phyloP scores from a whole-genome alignment of 92 coral and sea anemone species.

The Nematostella vectensis region DNA sequence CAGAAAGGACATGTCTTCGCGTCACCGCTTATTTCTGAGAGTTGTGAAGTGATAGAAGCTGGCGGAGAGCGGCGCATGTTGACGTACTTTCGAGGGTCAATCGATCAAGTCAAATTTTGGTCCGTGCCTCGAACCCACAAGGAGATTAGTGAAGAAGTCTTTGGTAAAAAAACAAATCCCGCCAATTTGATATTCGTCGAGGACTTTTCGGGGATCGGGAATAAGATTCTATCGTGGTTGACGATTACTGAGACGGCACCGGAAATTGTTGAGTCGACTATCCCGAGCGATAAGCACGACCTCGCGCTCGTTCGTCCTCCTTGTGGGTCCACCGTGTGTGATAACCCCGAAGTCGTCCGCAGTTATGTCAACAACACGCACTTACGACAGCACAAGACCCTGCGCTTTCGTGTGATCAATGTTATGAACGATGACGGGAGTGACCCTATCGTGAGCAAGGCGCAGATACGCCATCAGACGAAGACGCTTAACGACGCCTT shows the following conservation, averaged over 20 bases:
- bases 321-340: slow-evolving; percentile 90
- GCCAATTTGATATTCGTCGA: slow-evolving; percentile 39
- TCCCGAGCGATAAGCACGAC: slow-evolving; percentile 89
- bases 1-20: slow-evolving; percentile 90
- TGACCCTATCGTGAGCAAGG: slow-evolving; percentile 63
- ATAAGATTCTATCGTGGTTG: slow-evolving; percentile 41
- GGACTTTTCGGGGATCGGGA: slow-evolving; percentile 38
- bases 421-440: slow-evolving; percentile 77
- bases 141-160: slow-evolving; percentile 55
- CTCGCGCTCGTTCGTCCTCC: slow-evolving; percentile 81
- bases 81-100: slow-evolving; percentile 65
- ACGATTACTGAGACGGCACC: slow-evolving; percentile 43
- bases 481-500: slow-evolving; percentile 44
- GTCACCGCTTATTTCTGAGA: slow-evolving; percentile 43
- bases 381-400: slow-evolving; percentile 45
- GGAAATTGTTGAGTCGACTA: slow-evolving; percentile 65
- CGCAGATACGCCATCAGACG: slow-evolving; percentile 53
- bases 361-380: slow-evolving; percentile 73
- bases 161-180: slow-evolving; percentile 17
- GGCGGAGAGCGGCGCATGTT: slow-evolving; percentile 71
- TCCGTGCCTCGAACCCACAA: slow-evolving; percentile 74
- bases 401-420: slow-evolving; percentile 71
- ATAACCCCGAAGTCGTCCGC: slow-evolving; percentile 85
- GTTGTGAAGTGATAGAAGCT: slow-evolving; percentile 76
- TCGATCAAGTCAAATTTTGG: slow-evolving; percentile 93